These are phyloP conservation scores for Apostichopus parvimensis DNA, from an alignment of 35 echinoderm and acorn worm species.

Conservation along the genomic window DNA sequence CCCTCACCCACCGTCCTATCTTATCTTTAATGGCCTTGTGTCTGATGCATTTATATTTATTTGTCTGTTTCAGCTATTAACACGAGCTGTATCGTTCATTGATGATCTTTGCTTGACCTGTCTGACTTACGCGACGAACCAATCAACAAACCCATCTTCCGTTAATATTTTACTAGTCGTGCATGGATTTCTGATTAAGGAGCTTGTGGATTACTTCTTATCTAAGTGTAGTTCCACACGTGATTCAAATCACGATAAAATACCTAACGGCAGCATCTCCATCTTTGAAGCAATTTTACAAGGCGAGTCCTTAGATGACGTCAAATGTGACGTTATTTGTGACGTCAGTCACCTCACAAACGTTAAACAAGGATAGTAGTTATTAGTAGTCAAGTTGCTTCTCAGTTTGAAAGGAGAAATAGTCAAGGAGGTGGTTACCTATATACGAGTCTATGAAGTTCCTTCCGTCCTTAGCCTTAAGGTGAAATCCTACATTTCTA, in stretches of 20 bases:
- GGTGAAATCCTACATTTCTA: no score
- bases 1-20: not conserved
- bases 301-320: not conserved
- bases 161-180: slow-evolving; percentile 17
- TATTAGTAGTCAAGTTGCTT: no score
- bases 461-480: no score
- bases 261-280: slow-evolving; percentile 1
- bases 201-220: slow-evolving; percentile 16
- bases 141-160: not conserved
- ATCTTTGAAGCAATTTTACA: slow-evolving; percentile 31
- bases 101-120: not conserved
- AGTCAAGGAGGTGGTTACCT: not conserved
- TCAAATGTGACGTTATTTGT: not conserved
- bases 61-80: not conserved
- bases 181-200: slow-evolving; percentile 30
- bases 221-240: not conserved
- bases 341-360: not conserved
- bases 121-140: not conserved
- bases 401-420: not conserved
- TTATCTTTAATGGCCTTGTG: no score
- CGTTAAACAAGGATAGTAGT: no score
- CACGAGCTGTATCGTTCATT: not conserved
- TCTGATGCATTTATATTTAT: no score
- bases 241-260: not conserved
- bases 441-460: no score